These are phyloP conservation scores for Cryptus armator DNA, from an alignment of 2,888 invertebrate species.

Conservation along the genomic window DNA sequence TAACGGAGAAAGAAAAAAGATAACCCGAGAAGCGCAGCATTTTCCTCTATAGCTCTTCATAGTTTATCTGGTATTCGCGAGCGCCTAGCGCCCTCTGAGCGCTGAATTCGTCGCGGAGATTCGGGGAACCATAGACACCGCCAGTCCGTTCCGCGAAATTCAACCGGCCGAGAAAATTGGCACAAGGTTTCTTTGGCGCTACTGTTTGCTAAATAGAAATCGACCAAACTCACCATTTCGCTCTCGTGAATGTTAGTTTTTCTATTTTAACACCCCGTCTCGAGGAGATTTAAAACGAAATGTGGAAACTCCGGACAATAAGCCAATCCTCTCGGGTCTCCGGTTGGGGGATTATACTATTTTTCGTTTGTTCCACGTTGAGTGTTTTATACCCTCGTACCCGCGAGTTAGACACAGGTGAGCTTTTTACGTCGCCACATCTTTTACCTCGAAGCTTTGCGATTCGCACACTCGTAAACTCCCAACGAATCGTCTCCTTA, in stretches of 20 bases:
- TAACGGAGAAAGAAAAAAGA: slow-evolving; percentile 22
- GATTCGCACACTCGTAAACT: slow-evolving; percentile 16
- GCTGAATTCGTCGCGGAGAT: not conserved
- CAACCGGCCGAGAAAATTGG: slow-evolving; percentile 79
- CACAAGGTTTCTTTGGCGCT: slow-evolving; percentile 78
- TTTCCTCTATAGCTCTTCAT: not conserved
- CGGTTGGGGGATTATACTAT: not conserved
- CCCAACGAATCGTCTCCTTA: not conserved
- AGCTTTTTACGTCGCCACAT: not conserved
- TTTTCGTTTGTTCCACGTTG: not conserved
- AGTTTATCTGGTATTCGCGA: slow-evolving; percentile 8
- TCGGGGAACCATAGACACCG: slow-evolving; percentile 10
- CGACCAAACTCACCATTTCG: slow-evolving; percentile 52
- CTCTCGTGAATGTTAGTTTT: slow-evolving; percentile 28
- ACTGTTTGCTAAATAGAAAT: not conserved
- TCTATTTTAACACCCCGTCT: slow-evolving; percentile 28
- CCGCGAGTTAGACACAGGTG: not conserved
- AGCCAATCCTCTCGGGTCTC: not conserved
- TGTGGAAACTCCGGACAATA: slow-evolving; percentile 25
- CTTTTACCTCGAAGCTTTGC: not conserved
- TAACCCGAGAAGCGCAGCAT: not conserved
- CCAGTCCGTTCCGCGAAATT: slow-evolving; percentile 75
- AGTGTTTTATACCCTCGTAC: not conserved
- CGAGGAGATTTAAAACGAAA: slow-evolving; percentile 27
- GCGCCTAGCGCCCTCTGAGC: slow-evolving; percentile 1